Conservation (phyloP, 2,888 invertebrate genomes). For the Nysson spinosus region DNA sequence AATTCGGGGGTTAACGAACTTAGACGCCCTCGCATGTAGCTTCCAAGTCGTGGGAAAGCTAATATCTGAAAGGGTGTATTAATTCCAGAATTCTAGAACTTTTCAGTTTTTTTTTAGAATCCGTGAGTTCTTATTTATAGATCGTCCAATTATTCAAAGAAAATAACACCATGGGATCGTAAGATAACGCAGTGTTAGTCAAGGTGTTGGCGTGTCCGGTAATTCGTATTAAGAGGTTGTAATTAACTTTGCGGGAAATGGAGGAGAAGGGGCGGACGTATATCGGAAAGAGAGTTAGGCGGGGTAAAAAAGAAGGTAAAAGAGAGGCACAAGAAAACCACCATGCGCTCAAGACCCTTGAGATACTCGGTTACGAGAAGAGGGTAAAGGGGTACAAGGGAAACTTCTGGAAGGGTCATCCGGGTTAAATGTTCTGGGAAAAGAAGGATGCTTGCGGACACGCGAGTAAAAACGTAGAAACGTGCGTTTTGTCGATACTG, state of each 20-base stretch:
- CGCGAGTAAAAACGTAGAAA: slow-evolving; percentile 37
- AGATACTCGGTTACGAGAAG: not conserved
- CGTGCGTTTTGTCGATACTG: too few species aligned
- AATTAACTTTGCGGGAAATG: slow-evolving; percentile 37
- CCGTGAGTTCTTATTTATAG: not conserved
- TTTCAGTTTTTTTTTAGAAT: too few species aligned
- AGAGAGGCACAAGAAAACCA: slow-evolving; percentile 4
- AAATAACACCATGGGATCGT: slow-evolving; percentile 3
- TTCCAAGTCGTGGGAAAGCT: too few species aligned
- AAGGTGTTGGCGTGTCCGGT: slow-evolving; percentile 41
- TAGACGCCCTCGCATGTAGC: too few species aligned
- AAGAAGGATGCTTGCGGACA: slow-evolving; percentile 19
- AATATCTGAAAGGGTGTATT: too few species aligned
- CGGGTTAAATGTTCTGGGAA: slow-evolving; percentile 50
- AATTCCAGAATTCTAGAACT: too few species aligned
- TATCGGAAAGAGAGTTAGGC: slow-evolving; percentile 28
- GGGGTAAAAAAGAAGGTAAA: slow-evolving; percentile 7
- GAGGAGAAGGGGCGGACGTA: not conserved
- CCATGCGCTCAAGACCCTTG: not conserved
- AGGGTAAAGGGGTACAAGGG: slow-evolving; percentile 16
- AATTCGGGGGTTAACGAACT: too few species aligned
- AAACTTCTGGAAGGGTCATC: slow-evolving; percentile 32
- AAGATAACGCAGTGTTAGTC: slow-evolving; percentile 8
- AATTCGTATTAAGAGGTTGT: slow-evolving; percentile 45
- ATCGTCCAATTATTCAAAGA: not conserved